phyloP scores from a whole-genome alignment of 1,140 invertebrate species.

The Zaprionus inermis region DNA sequence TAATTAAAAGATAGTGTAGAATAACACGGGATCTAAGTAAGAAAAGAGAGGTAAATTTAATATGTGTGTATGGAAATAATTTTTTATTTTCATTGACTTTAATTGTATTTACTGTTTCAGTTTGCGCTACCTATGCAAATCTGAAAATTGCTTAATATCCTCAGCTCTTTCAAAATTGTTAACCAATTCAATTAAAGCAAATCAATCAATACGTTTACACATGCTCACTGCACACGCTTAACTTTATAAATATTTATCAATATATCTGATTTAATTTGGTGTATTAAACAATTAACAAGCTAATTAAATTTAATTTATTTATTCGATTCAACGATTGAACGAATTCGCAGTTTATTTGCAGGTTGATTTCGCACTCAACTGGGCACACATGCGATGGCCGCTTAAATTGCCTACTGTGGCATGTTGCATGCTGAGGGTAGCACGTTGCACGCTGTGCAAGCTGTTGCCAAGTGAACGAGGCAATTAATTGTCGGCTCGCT shows the following conservation, averaged over 20 bases:
- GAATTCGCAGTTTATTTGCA: neutral
- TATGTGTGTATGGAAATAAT: too few relatives aligned
- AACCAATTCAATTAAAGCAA: too few relatives aligned
- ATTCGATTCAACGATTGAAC: neutral
- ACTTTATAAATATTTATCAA: neutral
- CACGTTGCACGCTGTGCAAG: conserved; percentile 14
- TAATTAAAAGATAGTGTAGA: neutral
- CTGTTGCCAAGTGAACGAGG: conserved; percentile 37
- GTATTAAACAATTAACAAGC: neutral
- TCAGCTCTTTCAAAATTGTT: too few relatives aligned
- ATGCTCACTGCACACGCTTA: neutral
- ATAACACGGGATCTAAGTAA: rapidly evolving
- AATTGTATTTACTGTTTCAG: too few relatives aligned
- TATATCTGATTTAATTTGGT: neutral
- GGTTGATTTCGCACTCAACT: conserved; percentile 10
- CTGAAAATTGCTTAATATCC: too few relatives aligned
- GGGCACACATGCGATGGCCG: neutral
- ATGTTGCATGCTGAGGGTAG: neutral
- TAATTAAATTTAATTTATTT: neutral
- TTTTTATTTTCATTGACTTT: too few relatives aligned
- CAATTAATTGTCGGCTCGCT: conserved; percentile 50
- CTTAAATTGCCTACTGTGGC: neutral
- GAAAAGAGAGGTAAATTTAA: neutral
- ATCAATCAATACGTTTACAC: neutral
- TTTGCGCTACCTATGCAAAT: too few relatives aligned